These are phyloP conservation scores for Pecten maximus DNA, from an alignment of 2,888 invertebrate genomes.

Conservation along the genomic window DNA sequence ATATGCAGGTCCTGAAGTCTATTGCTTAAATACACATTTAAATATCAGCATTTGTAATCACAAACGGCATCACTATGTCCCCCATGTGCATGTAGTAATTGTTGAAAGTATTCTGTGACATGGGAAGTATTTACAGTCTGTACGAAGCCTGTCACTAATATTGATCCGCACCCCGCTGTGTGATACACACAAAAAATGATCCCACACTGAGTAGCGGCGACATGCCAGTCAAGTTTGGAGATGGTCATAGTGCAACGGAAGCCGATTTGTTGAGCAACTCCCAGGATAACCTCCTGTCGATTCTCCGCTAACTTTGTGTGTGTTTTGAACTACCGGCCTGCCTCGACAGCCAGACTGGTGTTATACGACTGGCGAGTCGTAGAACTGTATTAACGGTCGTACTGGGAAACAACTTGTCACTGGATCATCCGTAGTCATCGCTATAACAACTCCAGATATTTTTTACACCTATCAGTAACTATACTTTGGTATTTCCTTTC, in stretches of 20 bases:
- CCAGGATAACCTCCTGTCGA: neutral
- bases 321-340: neutral
- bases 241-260: neutral
- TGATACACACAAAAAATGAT: conserved; percentile 12
- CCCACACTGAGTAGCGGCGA: neutral
- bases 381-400: neutral
- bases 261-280: neutral
- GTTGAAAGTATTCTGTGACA: neutral
- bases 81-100: neutral
- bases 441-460: neutral
- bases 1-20: neutral
- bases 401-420: neutral
- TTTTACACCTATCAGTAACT: neutral
- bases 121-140: neutral
- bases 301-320: neutral
- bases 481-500: neutral
- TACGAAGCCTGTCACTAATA: neutral
- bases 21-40: too few species aligned
- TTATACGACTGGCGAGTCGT: neutral
- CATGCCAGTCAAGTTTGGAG: conserved; percentile 22
- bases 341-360: neutral
- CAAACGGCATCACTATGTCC: neutral
- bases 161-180: neutral
- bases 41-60: neutral
- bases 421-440: neutral